phyloP scores from a whole-genome alignment of 1,140 invertebrate genomes.

The Antheraea mylitta region DNA sequence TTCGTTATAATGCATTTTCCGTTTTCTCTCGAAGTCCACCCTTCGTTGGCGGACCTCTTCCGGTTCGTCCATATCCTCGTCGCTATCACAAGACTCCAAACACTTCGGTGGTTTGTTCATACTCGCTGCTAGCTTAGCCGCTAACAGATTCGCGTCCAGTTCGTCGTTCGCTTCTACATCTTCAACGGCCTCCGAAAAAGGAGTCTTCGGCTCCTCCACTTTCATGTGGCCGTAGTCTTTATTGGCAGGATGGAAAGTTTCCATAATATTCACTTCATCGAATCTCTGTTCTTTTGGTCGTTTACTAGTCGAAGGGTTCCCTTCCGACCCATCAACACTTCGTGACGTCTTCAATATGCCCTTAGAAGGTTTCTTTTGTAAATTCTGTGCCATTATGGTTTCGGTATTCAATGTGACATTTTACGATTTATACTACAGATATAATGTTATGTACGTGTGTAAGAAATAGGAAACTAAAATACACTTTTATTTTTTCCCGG shows the following conservation, averaged over 20 bases:
- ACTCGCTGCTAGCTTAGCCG: slow-evolving; percentile 83
- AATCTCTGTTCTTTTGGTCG: slow-evolving; percentile 93
- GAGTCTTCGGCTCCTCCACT: slow-evolving; percentile 99
- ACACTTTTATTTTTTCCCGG: slow-evolving; percentile 37
- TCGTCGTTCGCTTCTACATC: slow-evolving; percentile 86
- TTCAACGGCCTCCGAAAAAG: slow-evolving; percentile 87
- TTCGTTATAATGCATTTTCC: slow-evolving; percentile 98
- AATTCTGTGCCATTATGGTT: slow-evolving; percentile 69
- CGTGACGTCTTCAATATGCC: slow-evolving; percentile 95
- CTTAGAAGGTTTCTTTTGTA: slow-evolving; percentile 89
- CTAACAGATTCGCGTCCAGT: slow-evolving; percentile 87
- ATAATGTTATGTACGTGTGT: slow-evolving; percentile 14
- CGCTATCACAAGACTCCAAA: slow-evolving; percentile 76
- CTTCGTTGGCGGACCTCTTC: slow-evolving; percentile 83
- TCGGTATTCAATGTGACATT: slow-evolving; percentile 39
- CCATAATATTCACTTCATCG: slow-evolving; percentile 99
- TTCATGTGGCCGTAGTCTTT: slow-evolving; percentile 99
- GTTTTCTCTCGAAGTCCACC: slow-evolving; percentile 92
- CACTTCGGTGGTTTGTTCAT: slow-evolving; percentile 72
- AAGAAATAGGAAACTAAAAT: slow-evolving; percentile 3
- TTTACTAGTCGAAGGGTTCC: slow-evolving; percentile 74
- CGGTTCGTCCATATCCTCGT: slow-evolving; percentile 81
- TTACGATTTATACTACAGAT: slow-evolving; percentile 26
- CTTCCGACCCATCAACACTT: slow-evolving; percentile 82
- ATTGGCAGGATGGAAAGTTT: slow-evolving; percentile 97